Percentiles rank a stretch among this genome's conserved stretches.
phyloP scores from a whole-genome alignment of 1,140 invertebrate genomes.

The Cotesia chilonis region DNA sequence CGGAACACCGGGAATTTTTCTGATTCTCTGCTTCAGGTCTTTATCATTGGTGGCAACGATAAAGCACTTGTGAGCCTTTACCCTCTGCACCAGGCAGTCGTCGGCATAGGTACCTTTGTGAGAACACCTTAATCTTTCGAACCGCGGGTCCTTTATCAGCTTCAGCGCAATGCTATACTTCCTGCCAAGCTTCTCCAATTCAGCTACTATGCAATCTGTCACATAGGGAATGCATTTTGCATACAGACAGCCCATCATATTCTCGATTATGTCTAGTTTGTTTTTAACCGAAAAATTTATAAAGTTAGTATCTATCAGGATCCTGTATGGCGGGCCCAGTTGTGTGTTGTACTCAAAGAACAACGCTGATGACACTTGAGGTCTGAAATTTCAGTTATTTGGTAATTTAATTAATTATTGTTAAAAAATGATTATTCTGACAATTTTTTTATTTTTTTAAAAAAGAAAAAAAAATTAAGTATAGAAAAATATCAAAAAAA shows the following conservation, averaged over 20 bases:
- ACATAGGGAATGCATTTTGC: conserved; percentile 99
- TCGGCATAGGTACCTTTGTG: conserved; percentile 99
- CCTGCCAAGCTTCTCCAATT: conserved; percentile 95
- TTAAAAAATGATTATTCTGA: too few relatives aligned
- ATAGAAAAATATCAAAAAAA: too few relatives aligned
- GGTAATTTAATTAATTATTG: too few relatives aligned
- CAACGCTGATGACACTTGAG: conserved; percentile 89
- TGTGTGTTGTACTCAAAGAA: conserved; percentile 99
- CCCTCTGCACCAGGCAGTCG: conserved; percentile 96
- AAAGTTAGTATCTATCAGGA: conserved; percentile 98
- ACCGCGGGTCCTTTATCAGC: conserved; percentile 95
- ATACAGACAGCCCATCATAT: conserved; percentile 99
- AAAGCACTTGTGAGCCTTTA: conserved; percentile 99
- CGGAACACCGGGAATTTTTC: conserved; percentile 98
- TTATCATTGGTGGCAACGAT: conserved; percentile 99
- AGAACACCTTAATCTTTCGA: conserved; percentile 91
- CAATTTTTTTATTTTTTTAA: too few relatives aligned
- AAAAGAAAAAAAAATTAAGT: too few relatives aligned
- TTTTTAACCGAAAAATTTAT: conserved; percentile 99
- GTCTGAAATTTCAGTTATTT: conserved; percentile 58
- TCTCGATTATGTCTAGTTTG: conserved; percentile 95
- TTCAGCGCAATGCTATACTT: conserved; percentile 96
- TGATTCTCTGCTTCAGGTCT: conserved; percentile 93
- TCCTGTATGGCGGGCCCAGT: conserved; percentile 96
- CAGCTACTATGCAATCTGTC: conserved; percentile 98